Evolutionary conservation across 2,888 invertebrate species (phyloP), one percentile per base, ranked within the genome.

Genomic region (Strigamia transsilvanica): DNA sequence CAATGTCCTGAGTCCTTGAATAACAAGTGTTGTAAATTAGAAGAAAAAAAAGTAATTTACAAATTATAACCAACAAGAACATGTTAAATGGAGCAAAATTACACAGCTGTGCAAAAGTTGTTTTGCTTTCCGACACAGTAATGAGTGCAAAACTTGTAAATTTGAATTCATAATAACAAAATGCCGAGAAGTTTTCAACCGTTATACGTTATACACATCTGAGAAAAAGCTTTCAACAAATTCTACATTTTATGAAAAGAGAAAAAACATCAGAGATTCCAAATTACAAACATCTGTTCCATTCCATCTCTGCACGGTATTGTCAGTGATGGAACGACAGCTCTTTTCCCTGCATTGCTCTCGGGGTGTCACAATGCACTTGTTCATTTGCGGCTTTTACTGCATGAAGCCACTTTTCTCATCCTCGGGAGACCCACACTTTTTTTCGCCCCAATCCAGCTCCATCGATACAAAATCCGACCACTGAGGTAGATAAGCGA

Each of bases 271-370:
- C 1, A 61, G 73, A 12, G 13, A 56, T 12, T 32, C 73, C n/a
- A 73, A 73, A 73, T 73, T 73, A 73, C 73, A 73, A 32, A 73
- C 73, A 73, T 73, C 73, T 73, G 73, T 32, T 73, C 73, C 73
- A 73, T 73, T 27, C 27, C 27, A 27, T 27, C 32, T 73, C 32
- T 73, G 32, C 23, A 5, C 27, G 32, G 4, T 27, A 32, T 73
- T 32, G 27, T 73, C 32, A 56, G 73, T 27, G 73, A 73, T 32
- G 73, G 32, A 73, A 27, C 32, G 73, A 73, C 73, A 73, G 73
- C 73, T 73, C 32, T 73, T 32, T 15, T 73, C 32, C 32, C 23
- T 32, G 73, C 73, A 73, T 73, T 32, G 73, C 73, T 73, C 27
- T 32, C 73, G 73, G 56, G 38, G 56, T 73, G 73, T 73, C 73